A percentile compares a stretch with the other conserved stretches of the same genome.
These are phyloP conservation scores for Nycticebus coucang DNA, from an alignment of 2,113 vertebrate species.

Conservation along the genomic window DNA sequence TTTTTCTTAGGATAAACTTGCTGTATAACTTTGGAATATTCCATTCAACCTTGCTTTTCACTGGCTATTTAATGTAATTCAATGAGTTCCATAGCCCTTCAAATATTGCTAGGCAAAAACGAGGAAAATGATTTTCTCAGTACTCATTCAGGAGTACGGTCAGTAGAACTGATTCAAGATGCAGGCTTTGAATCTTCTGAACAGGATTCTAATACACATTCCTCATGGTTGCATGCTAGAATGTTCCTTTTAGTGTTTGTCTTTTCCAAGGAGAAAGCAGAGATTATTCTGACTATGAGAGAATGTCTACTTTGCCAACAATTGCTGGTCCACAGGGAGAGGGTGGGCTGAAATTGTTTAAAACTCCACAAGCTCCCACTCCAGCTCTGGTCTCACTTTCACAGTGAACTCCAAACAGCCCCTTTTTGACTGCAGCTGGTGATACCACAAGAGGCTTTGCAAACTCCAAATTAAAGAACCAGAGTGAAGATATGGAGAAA, in stretches of 20 bases:
- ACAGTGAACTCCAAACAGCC: neutral
- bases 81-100: neutral
- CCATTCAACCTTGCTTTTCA: conserved; percentile 45
- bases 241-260: conserved; percentile 34
- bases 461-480: neutral
- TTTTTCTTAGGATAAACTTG: conserved; percentile 46
- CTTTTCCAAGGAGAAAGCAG: conserved; percentile 54
- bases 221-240: neutral
- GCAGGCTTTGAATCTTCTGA: neutral
- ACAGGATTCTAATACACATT: neutral
- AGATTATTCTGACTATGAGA: conserved; percentile 44
- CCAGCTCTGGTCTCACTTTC: conserved; percentile 3
- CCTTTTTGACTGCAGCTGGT: neutral
- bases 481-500: neutral
- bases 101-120: conserved; percentile 14
- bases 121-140: conserved; percentile 20
- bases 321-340: conserved; percentile 50
- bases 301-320: conserved; percentile 57
- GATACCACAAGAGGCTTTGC: neutral
- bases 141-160: neutral
- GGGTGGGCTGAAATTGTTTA: conserved; percentile 35
- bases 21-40: conserved; percentile 42
- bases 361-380: neutral
- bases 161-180: neutral
- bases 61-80: neutral